phyloP scores from a whole-genome alignment of 2,113 vertebrate genomes.

The Crocuta crocuta region DNA sequence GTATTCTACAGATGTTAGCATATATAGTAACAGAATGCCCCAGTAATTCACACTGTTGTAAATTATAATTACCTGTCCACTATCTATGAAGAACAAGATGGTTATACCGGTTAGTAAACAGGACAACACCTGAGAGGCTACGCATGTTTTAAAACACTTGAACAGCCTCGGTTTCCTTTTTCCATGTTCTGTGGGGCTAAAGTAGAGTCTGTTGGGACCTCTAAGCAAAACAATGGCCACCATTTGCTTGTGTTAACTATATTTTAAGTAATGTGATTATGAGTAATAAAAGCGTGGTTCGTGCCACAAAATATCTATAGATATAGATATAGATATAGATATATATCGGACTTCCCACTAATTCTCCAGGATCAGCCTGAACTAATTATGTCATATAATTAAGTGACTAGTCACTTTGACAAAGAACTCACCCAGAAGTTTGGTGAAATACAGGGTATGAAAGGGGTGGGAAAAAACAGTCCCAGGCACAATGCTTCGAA shows the following conservation, averaged over 20 bases:
- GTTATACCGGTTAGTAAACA: background rate
- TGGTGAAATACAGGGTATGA: constrained; percentile 39
- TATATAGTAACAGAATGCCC: background rate
- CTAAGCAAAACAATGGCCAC: background rate
- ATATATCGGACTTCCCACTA: constrained; percentile 11
- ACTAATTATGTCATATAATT: constrained; percentile 56
- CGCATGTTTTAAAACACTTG: constrained; percentile 3
- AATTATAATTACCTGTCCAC: constrained; percentile 19
- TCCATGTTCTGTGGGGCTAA: background rate
- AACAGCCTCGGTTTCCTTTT: background rate
- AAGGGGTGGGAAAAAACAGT: background rate
- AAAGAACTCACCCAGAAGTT: constrained; percentile 33
- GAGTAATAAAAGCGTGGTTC: constrained; percentile 54
- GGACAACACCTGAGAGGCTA: background rate
- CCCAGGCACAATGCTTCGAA: background rate
- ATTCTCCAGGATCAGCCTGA: constrained; percentile 30
- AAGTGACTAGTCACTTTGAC: constrained; percentile 54
- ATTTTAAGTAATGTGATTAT: constrained; percentile 42
- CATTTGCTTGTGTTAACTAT: constrained; percentile 10
- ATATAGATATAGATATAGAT: background rate
- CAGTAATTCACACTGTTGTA: constrained; percentile 23
- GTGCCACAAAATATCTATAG: background rate
- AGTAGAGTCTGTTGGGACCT: background rate
- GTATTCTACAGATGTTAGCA: constrained; percentile 31
- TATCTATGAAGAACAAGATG: background rate